These are phyloP conservation scores for Melikaiella ostensackeni DNA, from an alignment of 2,888 invertebrate species.

Conservation along the genomic window DNA sequence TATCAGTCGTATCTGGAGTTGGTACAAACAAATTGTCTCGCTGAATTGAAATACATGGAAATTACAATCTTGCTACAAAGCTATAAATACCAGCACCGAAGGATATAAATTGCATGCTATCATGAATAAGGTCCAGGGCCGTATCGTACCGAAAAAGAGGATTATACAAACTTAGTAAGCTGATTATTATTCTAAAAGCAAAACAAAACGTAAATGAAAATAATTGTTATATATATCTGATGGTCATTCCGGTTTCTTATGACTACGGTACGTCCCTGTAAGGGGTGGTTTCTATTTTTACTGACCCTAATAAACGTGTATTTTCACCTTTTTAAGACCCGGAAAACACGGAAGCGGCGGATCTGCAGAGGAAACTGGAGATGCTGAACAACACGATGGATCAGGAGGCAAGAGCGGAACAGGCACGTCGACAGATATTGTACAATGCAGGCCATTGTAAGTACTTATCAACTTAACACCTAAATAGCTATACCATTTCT, in stretches of 20 bases:
- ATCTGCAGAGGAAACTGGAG: constrained; percentile 93
- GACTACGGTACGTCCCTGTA: constrained; percentile 10
- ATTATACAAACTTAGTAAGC: neutral
- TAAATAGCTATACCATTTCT: constrained; percentile 18
- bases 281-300: neutral
- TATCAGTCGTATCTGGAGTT: constrained; percentile 17
- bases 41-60: constrained; percentile 1
- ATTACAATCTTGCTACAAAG: neutral
- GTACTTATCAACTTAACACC: constrained; percentile 73
- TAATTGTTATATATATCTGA: neutral
- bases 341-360: constrained; percentile 91
- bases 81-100: constrained; percentile 8
- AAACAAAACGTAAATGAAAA: neutral
- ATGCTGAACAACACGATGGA: constrained; percentile 94
- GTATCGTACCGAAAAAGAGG: neutral
- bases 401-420: constrained; percentile 88
- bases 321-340: constrained; percentile 83
- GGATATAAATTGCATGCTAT: constrained; percentile 4
- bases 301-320: constrained; percentile 14
- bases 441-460: constrained; percentile 89
- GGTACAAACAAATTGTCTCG: neutral
- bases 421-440: constrained; percentile 88
- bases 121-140: neutral
- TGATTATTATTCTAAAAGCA: neutral
- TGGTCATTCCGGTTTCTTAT: neutral